phyloP scores from a whole-genome alignment of 1,140 invertebrate species.

The Meteorus sp. region DNA sequence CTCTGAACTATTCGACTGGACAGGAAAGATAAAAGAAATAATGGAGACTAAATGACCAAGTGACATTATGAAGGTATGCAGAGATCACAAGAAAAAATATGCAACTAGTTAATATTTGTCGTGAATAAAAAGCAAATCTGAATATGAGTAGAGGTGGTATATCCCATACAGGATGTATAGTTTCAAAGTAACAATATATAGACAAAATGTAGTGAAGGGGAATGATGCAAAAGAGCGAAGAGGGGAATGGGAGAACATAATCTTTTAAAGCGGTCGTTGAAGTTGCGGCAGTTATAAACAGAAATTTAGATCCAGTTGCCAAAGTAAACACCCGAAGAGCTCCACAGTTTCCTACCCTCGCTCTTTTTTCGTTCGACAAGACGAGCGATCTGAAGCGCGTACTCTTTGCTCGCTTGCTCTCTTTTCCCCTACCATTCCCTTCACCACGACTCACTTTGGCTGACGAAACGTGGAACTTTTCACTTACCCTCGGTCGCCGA shows the following conservation, averaged over 20 bases:
- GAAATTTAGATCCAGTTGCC: conserved; percentile 52
- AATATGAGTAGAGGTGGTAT: neutral
- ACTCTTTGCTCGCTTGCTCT: neutral
- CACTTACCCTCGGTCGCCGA: conserved; percentile 45
- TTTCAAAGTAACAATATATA: no score
- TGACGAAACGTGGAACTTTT: conserved; percentile 46
- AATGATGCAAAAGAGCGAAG: conserved; percentile 2
- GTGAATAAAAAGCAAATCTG: neutral
- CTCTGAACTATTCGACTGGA: no score
- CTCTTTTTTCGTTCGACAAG: conserved; percentile 4
- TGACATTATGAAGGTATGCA: neutral
- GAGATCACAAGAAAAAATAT: conserved; percentile 1
- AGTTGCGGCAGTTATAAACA: conserved; percentile 52
- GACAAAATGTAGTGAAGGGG: neutral
- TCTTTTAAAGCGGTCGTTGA: conserved; percentile 44
- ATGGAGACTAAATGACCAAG: no score
- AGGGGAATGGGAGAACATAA: conserved; percentile 38
- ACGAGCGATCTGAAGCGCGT: conserved; percentile 11
- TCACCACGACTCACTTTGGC: conserved; percentile 2
- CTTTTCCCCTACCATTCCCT: conserved; percentile 19
- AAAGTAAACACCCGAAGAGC: conserved; percentile 44
- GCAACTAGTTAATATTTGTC: no score
- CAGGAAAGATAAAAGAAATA: no score
- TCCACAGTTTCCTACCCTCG: conserved; percentile 8
- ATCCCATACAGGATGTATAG: neutral